phyloP scores from a whole-genome alignment of 2,888 invertebrate species.

The Nowickia ferox region DNA sequence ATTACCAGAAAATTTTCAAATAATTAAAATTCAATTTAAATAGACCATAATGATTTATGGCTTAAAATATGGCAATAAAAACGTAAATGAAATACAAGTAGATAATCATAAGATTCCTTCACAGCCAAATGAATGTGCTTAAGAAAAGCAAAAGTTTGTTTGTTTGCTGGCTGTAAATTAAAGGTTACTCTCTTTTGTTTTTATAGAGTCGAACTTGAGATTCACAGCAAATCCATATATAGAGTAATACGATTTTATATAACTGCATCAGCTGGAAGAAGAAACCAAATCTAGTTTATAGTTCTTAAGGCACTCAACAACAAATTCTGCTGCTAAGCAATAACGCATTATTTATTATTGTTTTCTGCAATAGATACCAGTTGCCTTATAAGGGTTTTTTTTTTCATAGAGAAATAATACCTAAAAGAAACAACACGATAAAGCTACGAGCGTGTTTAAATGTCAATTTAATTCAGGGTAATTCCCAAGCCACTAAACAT shows the following conservation, averaged over 20 bases:
- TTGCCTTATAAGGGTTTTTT: conserved; percentile 1
- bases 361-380: conserved; percentile 16
- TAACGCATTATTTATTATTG: conserved; percentile 51
- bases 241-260: conserved; percentile 12
- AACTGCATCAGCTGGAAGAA: neutral
- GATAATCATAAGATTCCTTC: neutral
- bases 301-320: neutral
- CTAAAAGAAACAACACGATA: neutral
- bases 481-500: conserved; percentile 30
- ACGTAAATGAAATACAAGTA: neutral
- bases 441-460: neutral
- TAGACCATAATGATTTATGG: conserved; percentile 42
- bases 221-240: neutral
- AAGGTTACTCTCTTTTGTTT: neutral
- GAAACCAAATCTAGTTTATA: conserved; percentile 17
- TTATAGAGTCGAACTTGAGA: neutral
- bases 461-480: conserved; percentile 15
- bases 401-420: neutral
- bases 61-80: neutral
- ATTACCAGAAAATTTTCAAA: neutral
- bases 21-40: conserved; percentile 59
- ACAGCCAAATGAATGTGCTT: neutral
- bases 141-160: neutral
- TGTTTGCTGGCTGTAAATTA: neutral
- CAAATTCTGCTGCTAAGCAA: neutral